Conservation (phyloP, 2,888 invertebrate genomes). For the Baronia brevicornis region DNA sequence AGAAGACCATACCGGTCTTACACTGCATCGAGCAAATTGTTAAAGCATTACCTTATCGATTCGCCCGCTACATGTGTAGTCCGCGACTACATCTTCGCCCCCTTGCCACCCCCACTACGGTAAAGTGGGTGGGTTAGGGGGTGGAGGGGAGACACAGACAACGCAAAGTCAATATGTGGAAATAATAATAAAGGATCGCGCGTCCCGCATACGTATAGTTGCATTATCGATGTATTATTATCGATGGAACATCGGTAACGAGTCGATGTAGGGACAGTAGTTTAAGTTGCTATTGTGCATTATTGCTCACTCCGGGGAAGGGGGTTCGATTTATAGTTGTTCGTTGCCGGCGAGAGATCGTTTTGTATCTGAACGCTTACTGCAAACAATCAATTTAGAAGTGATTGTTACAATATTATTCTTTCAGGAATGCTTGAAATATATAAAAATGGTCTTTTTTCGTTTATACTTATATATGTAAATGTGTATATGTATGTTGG, state of each 20-base stretch:
- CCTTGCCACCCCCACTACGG: slow-evolving; percentile 19
- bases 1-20: too few relatives aligned
- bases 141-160: slow-evolving; percentile 39
- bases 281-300: slow-evolving; percentile 30
- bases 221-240: slow-evolving; percentile 54
- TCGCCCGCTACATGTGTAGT: slow-evolving; percentile 53
- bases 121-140: slow-evolving; percentile 15
- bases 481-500: too few relatives aligned
- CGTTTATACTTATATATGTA: too few relatives aligned
- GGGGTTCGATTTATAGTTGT: slow-evolving; percentile 1
- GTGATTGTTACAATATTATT: too few relatives aligned
- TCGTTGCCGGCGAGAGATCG: not conserved
- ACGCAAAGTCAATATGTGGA: slow-evolving; percentile 70
- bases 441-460: too few relatives aligned
- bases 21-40: slow-evolving; percentile 40
- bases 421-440: too few relatives aligned
- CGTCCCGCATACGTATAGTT: slow-evolving; percentile 58
- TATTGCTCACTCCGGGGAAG: slow-evolving; percentile 34
- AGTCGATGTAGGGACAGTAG: slow-evolving; percentile 22
- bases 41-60: slow-evolving; percentile 61
- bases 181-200: slow-evolving; percentile 68
- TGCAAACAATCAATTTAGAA: too few relatives aligned
- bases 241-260: slow-evolving; percentile 38
- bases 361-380: too few relatives aligned
- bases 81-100: slow-evolving; percentile 39